Evolutionary conservation across 2,797 vertebrate species (phyloP), one percentile per base, ranked within the genome.

Genomic region (Taeniopygia guttata): DNA sequence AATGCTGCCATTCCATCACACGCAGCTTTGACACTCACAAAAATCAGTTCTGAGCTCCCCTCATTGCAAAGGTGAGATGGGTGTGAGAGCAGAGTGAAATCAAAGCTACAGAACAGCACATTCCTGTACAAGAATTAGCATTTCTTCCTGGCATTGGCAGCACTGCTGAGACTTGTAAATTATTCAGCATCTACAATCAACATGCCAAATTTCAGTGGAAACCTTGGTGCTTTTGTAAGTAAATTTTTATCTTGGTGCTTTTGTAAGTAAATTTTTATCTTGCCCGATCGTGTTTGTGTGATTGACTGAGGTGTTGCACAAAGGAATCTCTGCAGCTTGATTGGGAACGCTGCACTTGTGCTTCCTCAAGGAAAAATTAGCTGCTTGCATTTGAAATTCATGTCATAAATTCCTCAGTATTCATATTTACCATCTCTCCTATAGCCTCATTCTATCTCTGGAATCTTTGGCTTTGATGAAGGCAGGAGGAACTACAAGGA

Each of bases 161-260:
- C 32, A 16, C 58, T 93, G 89, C 69, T 42, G 80, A 91, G 55
- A 64, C 54, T 91, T 45, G 42, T 91, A 81, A 91, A 42, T 93
- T 95, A 94, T 79, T 89, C 94, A 96, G 12, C 70, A 55, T 13
- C 67, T 52, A 76, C 76, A 92, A 84, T 81, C 63, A 90, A 56
- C 48, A 89, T 34, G 51, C 36, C 85, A 55, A 91, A 32, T 74
- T 91, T 45, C 75, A 51, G 34, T 72, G 66, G 45, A 63, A 94
- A 87, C 62, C 20, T 92, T 3, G 85, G 85, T 51, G 89, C 64
- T 94, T 91, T 81, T 84, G 19, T 93, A 62, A 81, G 73, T 10
- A 80, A 94, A 92, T 89, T 68, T 13, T 49, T 60, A 78, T 46
- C 95, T 55, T 29, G 43, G 85, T 51, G 89, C 64, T 94, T 91